Evolutionary conservation across 2,888 invertebrate genomes (phyloP), one percentile per base, ranked within the genome.

Genomic region (Danaus chrysippus): DNA sequence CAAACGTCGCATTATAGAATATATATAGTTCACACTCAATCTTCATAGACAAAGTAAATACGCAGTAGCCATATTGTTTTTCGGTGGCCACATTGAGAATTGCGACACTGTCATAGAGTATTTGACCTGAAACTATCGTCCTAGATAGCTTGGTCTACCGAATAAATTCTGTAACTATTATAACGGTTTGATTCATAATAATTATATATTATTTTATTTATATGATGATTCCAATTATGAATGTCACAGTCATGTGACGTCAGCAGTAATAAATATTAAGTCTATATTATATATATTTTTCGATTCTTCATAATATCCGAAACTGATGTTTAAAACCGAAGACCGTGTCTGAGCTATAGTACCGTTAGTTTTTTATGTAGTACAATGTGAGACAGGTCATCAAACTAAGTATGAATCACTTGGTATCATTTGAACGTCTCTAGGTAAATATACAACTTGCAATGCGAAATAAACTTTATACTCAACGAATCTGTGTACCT

Each of bases 341-440:
- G 43, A 56, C 64, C 64, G 56, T 58, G 54, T 49, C 17, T 49
- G 49, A 13, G 13, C n/a, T 9, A 44, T 10, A 11, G 13, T 64
- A 62, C 66, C 66, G 66, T 66, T 66, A 66, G 64, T 59, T 66
- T 59, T 60, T 57, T 59, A 60, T 62, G 52, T 61, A 59, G 66
- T 61, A 34, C 62, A 58, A 70, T 71, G 73, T 71, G 68, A 70
- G 73, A 73, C 82, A 80, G 86, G 84, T 87, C 88, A 86, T 86
- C 83, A 85, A 74, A 83, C 82, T 73, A 74, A 72, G 72, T 69
- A 74, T 84, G 84, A 86, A 77, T 86, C 85, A 77, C 65, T 54
- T 78, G 59, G 64, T 34, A 34, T 68, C 66, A 69, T 68, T 64
- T 57, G 63, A 34, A 60, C 58, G 44, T 54, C 17, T 58, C 64